phyloP scores from a whole-genome alignment of 2,113 vertebrate genomes.

The Pterophyllum scalare region DNA sequence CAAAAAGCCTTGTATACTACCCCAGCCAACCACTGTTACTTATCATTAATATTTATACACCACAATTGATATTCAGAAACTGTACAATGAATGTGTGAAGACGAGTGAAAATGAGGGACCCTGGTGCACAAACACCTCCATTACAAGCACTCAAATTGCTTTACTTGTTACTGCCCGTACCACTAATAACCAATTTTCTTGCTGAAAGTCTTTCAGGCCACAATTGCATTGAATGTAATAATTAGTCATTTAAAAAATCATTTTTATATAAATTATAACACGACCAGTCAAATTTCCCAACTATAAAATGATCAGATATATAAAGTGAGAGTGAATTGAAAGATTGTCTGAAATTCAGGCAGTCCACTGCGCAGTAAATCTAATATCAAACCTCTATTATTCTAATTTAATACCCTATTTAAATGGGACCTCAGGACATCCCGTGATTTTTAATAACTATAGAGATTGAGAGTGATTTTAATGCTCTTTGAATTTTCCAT shows the following conservation, averaged over 20 bases:
- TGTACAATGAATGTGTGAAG: background rate
- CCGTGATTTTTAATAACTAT: constrained; percentile 66
- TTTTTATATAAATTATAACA: constrained; percentile 42
- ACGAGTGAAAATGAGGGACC: constrained; percentile 15
- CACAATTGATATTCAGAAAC: constrained; percentile 35
- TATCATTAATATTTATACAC: constrained; percentile 50
- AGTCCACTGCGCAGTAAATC: constrained; percentile 54
- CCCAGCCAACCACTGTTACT: constrained; percentile 12
- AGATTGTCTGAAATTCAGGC: constrained; percentile 57
- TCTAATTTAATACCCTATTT: constrained; percentile 73
- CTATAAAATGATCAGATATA: constrained; percentile 53
- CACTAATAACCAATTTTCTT: constrained; percentile 8
- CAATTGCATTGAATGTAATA: constrained; percentile 21
- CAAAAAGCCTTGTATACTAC: constrained; percentile 4
- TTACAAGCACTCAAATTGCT: constrained; percentile 22
- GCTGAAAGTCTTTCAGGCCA: background rate
- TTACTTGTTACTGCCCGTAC: constrained; percentile 16
- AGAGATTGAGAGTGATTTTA: constrained; percentile 56
- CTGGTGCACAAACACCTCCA: background rate
- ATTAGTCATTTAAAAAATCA: constrained; percentile 45
- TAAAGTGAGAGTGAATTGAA: constrained; percentile 54
- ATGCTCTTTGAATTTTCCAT: constrained; percentile 48
- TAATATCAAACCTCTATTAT: constrained; percentile 71
- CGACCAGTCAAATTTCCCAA: constrained; percentile 33
- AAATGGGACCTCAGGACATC: constrained; percentile 65